Percentiles rank a stretch among this genome's conserved stretches.
phyloP scores from a whole-genome alignment of 2,888 invertebrate species.

The Hemistola chrysoprasaria region DNA sequence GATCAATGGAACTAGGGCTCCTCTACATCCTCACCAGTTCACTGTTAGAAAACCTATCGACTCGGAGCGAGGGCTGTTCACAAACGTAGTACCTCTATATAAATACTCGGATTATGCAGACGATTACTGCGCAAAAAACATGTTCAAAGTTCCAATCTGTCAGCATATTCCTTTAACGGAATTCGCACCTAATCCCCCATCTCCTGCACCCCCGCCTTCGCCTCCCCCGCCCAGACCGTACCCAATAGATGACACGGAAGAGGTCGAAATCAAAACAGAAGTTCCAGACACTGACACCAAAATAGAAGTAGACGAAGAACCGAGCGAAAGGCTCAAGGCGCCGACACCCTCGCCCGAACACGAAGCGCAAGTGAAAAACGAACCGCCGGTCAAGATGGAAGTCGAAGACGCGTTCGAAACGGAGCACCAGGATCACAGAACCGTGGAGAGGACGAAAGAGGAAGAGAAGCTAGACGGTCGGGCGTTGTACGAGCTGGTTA shows the following conservation, averaged over 20 bases:
- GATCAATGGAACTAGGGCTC: constrained; percentile 83
- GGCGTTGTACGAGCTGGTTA: constrained; percentile 46
- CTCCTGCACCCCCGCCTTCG: constrained; percentile 56
- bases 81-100: constrained; percentile 69
- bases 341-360: constrained; percentile 53
- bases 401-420: constrained; percentile 36
- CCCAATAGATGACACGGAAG: constrained; percentile 37
- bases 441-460: constrained; percentile 69
- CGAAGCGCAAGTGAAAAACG: constrained; percentile 36
- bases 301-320: constrained; percentile 38
- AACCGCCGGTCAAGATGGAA: constrained; percentile 25
- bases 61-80: constrained; percentile 60
- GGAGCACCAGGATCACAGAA: constrained; percentile 55
- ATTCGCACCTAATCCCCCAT: constrained; percentile 66
- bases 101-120: constrained; percentile 76
- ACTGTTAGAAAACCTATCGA: constrained; percentile 59
- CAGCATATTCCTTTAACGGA: constrained; percentile 58
- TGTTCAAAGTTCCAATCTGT: constrained; percentile 60
- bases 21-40: constrained; percentile 58
- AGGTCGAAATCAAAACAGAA: background rate
- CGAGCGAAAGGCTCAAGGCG: constrained; percentile 63
- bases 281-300: constrained; percentile 29
- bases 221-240: constrained; percentile 62
- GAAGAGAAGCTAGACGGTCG: constrained; percentile 52
- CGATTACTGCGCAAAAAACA: constrained; percentile 70